These are phyloP conservation scores for Nibea albiflora DNA, from an alignment of 2,113 vertebrate genomes.

Conservation along the genomic window DNA sequence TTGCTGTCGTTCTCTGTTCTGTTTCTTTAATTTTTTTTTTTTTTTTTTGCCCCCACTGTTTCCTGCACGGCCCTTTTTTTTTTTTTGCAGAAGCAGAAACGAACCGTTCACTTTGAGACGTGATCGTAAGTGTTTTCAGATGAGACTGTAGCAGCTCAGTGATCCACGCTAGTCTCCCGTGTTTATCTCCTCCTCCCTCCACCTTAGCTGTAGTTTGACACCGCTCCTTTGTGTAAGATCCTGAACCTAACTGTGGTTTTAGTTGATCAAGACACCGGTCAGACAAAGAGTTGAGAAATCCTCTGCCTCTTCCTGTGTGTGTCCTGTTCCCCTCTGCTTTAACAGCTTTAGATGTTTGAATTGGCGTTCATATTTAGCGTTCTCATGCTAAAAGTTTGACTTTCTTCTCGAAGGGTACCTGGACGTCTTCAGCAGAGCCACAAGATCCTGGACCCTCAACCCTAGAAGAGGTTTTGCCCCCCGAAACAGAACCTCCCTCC, in stretches of 20 bases:
- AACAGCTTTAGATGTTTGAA: neutral
- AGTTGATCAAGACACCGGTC: neutral
- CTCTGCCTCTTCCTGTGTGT: slow-evolving; percentile 1
- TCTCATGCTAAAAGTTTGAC: neutral
- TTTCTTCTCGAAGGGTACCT: slow-evolving; percentile 71
- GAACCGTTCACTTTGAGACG: slow-evolving; percentile 84
- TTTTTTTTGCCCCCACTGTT: slow-evolving; percentile 61
- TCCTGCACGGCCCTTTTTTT: slow-evolving; percentile 71
- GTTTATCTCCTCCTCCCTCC: slow-evolving; percentile 6
- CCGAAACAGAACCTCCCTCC: slow-evolving; percentile 20
- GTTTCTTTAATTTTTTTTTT: slow-evolving; percentile 56
- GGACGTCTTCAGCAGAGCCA: slow-evolving; percentile 57
- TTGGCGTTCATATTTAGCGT: neutral
- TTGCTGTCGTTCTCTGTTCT: slow-evolving; percentile 38
- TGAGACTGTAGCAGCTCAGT: neutral
- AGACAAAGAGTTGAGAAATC: neutral
- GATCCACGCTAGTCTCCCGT: neutral
- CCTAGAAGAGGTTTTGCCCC: slow-evolving; percentile 20
- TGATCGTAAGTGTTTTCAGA: slow-evolving; percentile 82
- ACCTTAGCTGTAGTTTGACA: slow-evolving; percentile 14
- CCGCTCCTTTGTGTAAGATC: neutral
- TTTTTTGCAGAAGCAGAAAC: slow-evolving; percentile 83
- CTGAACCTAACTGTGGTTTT: neutral
- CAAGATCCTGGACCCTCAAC: slow-evolving; percentile 50
- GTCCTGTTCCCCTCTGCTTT: neutral